These are phyloP conservation scores for Sorex fumeus DNA, from an alignment of 2,113 vertebrate species.

Conservation along the genomic window DNA sequence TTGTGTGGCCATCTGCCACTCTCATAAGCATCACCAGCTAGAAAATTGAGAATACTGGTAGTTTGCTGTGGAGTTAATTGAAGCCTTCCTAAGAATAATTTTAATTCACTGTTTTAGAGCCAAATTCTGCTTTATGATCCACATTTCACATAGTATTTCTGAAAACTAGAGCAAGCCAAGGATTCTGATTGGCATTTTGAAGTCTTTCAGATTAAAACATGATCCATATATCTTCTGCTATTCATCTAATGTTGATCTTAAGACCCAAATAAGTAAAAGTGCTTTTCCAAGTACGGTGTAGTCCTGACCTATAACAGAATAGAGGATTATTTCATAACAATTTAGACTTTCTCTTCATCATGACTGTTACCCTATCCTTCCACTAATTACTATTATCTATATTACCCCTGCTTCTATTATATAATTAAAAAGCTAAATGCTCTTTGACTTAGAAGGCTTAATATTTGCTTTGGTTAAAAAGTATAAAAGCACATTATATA, in stretches of 20 bases:
- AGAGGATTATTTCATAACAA: not conserved
- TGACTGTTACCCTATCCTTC: not conserved
- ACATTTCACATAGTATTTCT: constrained; percentile 80
- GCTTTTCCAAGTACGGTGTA: not conserved
- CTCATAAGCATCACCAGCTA: constrained; percentile 87
- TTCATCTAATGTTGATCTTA: constrained; percentile 59
- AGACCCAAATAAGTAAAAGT: not conserved
- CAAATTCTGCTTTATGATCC: constrained; percentile 87
- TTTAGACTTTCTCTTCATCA: not conserved
- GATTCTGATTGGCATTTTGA: constrained; percentile 80
- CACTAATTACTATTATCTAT: not conserved
- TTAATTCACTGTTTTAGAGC: constrained; percentile 87
- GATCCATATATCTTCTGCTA: constrained; percentile 72
- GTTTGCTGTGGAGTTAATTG: constrained; percentile 87
- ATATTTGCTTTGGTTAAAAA: constrained; percentile 15
- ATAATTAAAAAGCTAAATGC: constrained; percentile 45
- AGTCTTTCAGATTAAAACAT: constrained; percentile 80
- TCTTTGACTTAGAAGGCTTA: constrained; percentile 25
- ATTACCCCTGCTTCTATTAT: constrained; percentile 14
- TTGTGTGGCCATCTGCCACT: constrained; percentile 89
- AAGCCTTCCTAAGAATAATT: constrained; percentile 90
- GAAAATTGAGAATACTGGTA: constrained; percentile 87
- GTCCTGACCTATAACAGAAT: not conserved
- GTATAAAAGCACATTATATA: not conserved
- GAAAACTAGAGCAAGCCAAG: constrained; percentile 80